Evolutionary conservation across 2,113 vertebrate genomes (phyloP), one percentile per base, ranked within the genome.

Genomic region (Edolisoma coerulescens): DNA sequence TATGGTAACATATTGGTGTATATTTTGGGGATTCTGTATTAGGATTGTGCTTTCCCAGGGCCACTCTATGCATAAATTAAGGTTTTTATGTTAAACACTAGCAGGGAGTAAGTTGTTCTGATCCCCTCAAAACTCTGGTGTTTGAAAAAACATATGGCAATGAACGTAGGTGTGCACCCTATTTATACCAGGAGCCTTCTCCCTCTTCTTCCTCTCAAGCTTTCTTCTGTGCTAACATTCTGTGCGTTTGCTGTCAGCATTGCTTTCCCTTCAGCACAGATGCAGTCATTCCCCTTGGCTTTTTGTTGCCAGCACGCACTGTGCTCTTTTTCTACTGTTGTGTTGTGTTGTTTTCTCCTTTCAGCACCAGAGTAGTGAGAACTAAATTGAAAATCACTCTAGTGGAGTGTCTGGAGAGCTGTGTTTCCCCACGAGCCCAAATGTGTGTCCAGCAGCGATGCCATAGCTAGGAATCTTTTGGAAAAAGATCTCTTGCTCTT

Each of bases 121-220:
- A 73, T 89, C 18, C 5, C 14, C 12, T 89, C 41, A 47, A 32
- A 83, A 47, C 33, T 57, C 12, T 50, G 17, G 18, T 64, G 11
- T 71, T 78, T 94, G 52, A 54, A 45, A 71, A 76, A 60, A 8
- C 20, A 3, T 19, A 16, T 28, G 21, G 13, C 8, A 69, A 4
- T 37, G 49, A 60, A 60, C 3, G 0, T 9, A n/a, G 47, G 6
- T 3, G 1, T 50, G 32, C 13, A 12, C 53, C 11, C 8, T 68
- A 4, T 83, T 78, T 45, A 11, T 64, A 39, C 12, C 52, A 54
- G 54, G 53, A 42, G 5, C 37, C 16, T 21, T 59, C 16, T 68
- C 37, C 53, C n/a, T 85, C 19, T 22, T 83, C 11, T 86, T 85
- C 19, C 24, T 83, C 11, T 86, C 41, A 42, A 0, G 20, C 53